Percentiles rank a stretch among this genome's conserved stretches.
Conservation (phyloP, 2,113 vertebrate species). For the Lepisosteus osseus region DNA sequence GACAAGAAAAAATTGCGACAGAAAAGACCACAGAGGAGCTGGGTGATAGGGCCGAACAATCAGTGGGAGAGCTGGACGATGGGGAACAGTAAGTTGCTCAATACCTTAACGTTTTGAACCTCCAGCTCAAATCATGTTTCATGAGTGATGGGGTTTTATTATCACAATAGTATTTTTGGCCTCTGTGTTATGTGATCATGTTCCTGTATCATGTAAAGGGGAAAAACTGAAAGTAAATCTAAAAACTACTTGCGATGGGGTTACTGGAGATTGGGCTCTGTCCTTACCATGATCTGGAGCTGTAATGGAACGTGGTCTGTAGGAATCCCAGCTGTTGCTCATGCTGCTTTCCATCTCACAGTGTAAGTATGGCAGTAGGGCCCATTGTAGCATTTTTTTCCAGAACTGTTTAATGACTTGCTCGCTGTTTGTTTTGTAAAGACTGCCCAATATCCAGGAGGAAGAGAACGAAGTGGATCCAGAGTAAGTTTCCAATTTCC, state of each 20-base stretch:
- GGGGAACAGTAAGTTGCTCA: conserved; percentile 53
- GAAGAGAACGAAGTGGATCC: conserved; percentile 63
- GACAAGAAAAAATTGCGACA: conserved; percentile 49
- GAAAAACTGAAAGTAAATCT: too few relatives aligned
- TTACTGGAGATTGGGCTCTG: too few relatives aligned
- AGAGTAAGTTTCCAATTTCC: conserved; percentile 54
- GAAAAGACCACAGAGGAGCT: conserved; percentile 50
- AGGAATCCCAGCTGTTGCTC: not conserved
- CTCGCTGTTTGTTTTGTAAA: conserved; percentile 41
- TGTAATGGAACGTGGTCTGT: conserved; percentile 12
- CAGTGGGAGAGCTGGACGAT: conserved; percentile 49
- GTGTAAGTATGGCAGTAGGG: conserved; percentile 67
- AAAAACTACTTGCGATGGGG: too few relatives aligned
- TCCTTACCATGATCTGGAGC: not conserved
- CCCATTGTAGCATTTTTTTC: too few relatives aligned
- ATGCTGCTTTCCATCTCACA: not conserved
- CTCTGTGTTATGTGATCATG: too few relatives aligned
- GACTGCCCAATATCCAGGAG: conserved; percentile 63
- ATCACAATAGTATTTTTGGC: too few relatives aligned
- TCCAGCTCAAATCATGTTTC: too few relatives aligned
- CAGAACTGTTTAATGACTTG: conserved; percentile 13
- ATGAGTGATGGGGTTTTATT: too few relatives aligned
- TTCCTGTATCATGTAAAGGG: too few relatives aligned
- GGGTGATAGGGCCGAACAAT: conserved; percentile 50
- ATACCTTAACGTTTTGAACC: too few relatives aligned